Evolutionary conservation across 1,140 invertebrate genomes (phyloP), one percentile per base, ranked within the genome.

Genomic region (Musca vetustissima): DNA sequence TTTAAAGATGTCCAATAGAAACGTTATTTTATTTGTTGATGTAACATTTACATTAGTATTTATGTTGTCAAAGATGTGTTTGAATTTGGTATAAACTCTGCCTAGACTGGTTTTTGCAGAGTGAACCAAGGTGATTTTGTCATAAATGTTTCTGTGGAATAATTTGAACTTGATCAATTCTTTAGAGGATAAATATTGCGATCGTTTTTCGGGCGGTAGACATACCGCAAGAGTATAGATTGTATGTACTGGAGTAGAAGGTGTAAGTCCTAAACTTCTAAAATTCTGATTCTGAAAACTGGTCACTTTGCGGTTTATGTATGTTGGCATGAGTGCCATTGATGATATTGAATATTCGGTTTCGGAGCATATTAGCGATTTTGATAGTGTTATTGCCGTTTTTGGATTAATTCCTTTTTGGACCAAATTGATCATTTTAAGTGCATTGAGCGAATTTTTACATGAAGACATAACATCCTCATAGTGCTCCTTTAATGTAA

Each of bases 401-500:
- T 49, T 17, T 13, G 47, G 47, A 14, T 17, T 14, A 17, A 49
- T 14, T 14, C 47, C 47, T 15, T 17, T 2, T 17, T 17, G 13
- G 14, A 49, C 2, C 14, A 13, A 17, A 49, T 3, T 49, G 3
- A 49, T 14, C 47, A 49, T 49, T 14, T 49, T 49, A 14, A 49
- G 13, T 14, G 47, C 47, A 14, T 3, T 17, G 2, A 17, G 4
- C 13, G n/a, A 14, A 49, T 15, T 15, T 4, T 14, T 15, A 15
- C 13, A 49, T 14, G 13, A 14, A 14, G 47, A 49, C 13, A 49
- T 49, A 4, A 17, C 32, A n/a, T 43, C 7, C n/a, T 47, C 36
- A 32, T 47, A 65, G 19, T 65, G 61, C 7, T 65, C 61, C n/a
- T 24, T 43, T 3, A 65, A 9, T 19, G 61, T 11, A 6, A 65